Evolutionary conservation across 2,113 vertebrate genomes (phyloP).

Genomic region (Speoplatyrhinus poulsoni): DNA sequence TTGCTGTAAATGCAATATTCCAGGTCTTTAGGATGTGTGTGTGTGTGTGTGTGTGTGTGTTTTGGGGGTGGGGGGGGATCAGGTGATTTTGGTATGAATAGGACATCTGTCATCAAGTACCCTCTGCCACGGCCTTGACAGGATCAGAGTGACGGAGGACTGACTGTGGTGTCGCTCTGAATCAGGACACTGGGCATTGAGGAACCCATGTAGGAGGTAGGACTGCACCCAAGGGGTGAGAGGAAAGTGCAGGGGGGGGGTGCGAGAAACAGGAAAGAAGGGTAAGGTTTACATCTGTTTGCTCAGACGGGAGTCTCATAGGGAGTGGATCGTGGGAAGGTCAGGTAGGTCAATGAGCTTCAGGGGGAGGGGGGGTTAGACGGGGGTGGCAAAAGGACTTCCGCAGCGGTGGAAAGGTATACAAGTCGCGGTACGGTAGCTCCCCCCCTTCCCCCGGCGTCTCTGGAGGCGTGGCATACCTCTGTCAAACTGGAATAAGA

Average conservation of each 20-base stretch:
- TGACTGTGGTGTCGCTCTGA: slow-evolving; percentile 66
- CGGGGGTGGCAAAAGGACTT: too few species aligned
- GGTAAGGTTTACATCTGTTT: slow-evolving; percentile 54
- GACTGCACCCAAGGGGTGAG: too few species aligned
- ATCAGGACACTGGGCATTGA: slow-evolving; percentile 62
- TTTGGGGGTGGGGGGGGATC: slow-evolving; percentile 42
- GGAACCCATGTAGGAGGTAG: slow-evolving; percentile 35
- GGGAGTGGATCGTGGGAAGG: slow-evolving; percentile 1
- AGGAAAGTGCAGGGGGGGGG: too few species aligned
- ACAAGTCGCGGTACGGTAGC: not conserved
- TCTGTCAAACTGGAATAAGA: slow-evolving; percentile 34
- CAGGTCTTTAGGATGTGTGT: slow-evolving; percentile 20
- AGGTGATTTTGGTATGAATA: slow-evolving; percentile 70
- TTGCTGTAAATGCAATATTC: slow-evolving; percentile 72
- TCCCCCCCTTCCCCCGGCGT: not conserved
- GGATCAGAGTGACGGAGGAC: slow-evolving; percentile 69
- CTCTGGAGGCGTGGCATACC: slow-evolving; percentile 38
- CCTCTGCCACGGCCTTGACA: slow-evolving; percentile 57
- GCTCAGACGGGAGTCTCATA: slow-evolving; percentile 20
- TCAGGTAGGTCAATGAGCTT: slow-evolving; percentile 1
- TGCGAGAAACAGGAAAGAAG: slow-evolving; percentile 8
- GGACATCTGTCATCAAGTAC: slow-evolving; percentile 55
- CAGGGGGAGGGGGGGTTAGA: not conserved
- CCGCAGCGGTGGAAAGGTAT: not conserved
- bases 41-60: not conserved